Conservation (phyloP, 2,113 vertebrate species). For the Sinocyclocheilus rhinocerous region DNA sequence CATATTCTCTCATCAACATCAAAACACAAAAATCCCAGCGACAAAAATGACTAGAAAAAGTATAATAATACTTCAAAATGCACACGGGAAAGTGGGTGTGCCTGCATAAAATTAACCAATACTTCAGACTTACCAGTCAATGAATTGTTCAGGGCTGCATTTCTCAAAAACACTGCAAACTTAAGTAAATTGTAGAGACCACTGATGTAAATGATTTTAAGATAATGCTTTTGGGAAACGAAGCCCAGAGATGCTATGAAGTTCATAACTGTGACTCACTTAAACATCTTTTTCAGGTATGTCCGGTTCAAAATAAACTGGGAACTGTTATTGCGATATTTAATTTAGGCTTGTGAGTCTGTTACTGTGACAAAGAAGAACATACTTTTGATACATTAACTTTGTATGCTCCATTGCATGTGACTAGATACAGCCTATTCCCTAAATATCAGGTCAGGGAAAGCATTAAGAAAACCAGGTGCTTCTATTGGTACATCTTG, state of each 20-base stretch:
- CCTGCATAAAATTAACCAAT: not conserved
- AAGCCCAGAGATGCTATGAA: not conserved
- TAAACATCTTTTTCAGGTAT: not conserved
- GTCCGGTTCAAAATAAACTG: not conserved
- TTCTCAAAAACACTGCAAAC: not conserved
- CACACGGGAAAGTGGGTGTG: not conserved
- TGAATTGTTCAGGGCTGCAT: not conserved
- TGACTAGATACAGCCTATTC: not conserved
- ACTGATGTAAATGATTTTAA: not conserved
- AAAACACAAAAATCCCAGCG: not conserved
- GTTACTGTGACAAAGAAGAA: not conserved
- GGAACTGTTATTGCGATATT: not conserved
- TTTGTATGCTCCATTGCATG: not conserved
- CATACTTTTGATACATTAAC: not conserved
- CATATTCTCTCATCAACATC: not conserved
- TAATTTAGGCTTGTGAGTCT: not conserved
- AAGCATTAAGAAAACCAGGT: slow-evolving; percentile 31
- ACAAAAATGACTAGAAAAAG: not conserved
- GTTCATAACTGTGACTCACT: not conserved
- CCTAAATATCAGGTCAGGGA: slow-evolving; percentile 2
- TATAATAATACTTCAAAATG: not conserved
- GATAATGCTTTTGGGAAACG: not conserved
- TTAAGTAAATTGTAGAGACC: not conserved
- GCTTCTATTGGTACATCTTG: slow-evolving; percentile 25
- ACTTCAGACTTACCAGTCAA: not conserved